Evolutionary conservation across 2,888 invertebrate species (phyloP).

Genomic region (Lacanobia wlatinum): DNA sequence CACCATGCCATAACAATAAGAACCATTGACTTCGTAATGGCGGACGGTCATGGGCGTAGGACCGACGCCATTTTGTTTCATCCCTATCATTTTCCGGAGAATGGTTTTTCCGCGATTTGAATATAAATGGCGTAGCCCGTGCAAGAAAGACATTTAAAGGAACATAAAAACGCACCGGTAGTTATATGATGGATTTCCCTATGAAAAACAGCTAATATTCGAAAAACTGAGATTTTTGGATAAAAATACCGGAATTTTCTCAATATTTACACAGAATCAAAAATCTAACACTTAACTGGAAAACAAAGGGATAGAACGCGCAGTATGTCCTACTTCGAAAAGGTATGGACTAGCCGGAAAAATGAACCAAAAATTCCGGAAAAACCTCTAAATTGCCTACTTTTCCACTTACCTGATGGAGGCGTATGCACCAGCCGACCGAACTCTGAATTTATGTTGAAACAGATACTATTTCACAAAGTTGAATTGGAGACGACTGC

Average conservation of each 20-base stretch:
- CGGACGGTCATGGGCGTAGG: not conserved
- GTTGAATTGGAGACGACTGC: constrained; percentile 13
- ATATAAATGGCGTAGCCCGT: not conserved
- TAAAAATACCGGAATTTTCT: not conserved
- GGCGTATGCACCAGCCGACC: not conserved
- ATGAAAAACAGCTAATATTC: not conserved
- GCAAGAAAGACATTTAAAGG: not conserved
- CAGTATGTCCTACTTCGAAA: not conserved
- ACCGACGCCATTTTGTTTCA: constrained; percentile 25
- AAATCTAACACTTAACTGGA: not conserved
- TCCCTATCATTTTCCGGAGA: not conserved
- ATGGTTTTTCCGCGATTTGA: not conserved
- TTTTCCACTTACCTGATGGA: constrained; percentile 3
- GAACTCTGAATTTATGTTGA: constrained; percentile 6
- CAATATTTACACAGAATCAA: not conserved
- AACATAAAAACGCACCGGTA: not conserved
- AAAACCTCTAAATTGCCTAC: not conserved
- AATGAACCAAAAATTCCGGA: not conserved
- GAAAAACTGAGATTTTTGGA: not conserved
- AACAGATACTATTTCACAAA: not conserved
- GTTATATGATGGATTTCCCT: not conserved
- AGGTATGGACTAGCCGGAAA: not conserved
- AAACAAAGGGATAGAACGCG: not conserved
- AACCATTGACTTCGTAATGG: constrained; percentile 11
- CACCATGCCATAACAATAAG: constrained; percentile 4